phyloP scores from a whole-genome alignment of 2,113 vertebrate genomes.

The Perccottus glenii region DNA sequence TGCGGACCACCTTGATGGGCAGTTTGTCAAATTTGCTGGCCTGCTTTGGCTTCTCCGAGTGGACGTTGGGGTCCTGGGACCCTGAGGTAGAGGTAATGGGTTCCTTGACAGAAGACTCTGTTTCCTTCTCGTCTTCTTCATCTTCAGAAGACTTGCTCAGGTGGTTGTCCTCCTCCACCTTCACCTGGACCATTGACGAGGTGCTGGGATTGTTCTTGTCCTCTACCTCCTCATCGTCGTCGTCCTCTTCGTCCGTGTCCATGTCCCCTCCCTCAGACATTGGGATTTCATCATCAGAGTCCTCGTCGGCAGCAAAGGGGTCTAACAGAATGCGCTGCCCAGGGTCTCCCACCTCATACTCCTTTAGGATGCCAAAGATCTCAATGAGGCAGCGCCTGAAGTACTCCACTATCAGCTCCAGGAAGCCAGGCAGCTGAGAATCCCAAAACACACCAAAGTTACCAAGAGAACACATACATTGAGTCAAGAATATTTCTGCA shows the following conservation, averaged over 20 bases:
- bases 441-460: background rate
- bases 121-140: constrained; percentile 58
- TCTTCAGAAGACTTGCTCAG: constrained; percentile 60
- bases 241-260: constrained; percentile 74
- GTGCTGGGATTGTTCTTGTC: constrained; percentile 51
- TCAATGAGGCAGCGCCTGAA: constrained; percentile 98
- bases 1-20: constrained; percentile 92
- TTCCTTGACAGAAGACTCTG: constrained; percentile 52
- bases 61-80: constrained; percentile 56
- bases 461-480: constrained; percentile 3
- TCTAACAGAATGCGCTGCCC: constrained; percentile 94
- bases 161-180: constrained; percentile 70
- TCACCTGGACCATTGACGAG: constrained; percentile 56
- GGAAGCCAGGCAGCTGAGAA: constrained; percentile 91
- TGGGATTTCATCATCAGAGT: constrained; percentile 81
- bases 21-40: constrained; percentile 97
- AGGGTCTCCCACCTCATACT: constrained; percentile 96
- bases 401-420: constrained; percentile 97
- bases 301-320: constrained; percentile 83
- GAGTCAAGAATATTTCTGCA: background rate
- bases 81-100: constrained; percentile 56
- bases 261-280: constrained; percentile 82
- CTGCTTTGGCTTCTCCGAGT: constrained; percentile 85
- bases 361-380: constrained; percentile 97
- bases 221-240: constrained; percentile 77